Evolutionary conservation across 2,888 invertebrate genomes (phyloP), one percentile per base, ranked within the genome.

Genomic region (Ennomos erosarius): DNA sequence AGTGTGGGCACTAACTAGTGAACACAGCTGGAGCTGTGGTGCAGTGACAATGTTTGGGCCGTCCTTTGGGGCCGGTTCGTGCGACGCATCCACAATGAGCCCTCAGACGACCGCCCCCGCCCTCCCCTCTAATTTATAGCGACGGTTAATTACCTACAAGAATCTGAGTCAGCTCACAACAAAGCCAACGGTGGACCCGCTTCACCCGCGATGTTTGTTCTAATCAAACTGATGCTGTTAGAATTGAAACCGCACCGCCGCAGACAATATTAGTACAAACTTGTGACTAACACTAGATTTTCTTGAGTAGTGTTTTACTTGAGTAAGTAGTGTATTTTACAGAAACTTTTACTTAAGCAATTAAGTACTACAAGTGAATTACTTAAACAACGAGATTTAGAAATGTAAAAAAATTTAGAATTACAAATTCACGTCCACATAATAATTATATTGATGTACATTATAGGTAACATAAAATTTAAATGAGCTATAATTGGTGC

Each of bases 61-160:
- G 50, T 55, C 55, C 59, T 38, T 43, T 36, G 59, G 46, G 59
- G 47, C 38, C 47, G 38, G 51, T 12, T 46, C 81, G 81, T 80
- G 79, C 79, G 75, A 75, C 73, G 83, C 84, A 85, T 87, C 81
- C 82, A 68, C 86, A 87, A 88, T 88, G 84, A 87, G 84, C 71
- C 70, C 65, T 64, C 68, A 62, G 73, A 63, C 68, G 69, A 62
- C 39, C 54, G 59, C 67, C 60, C 73, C 49, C 55, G 64, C 67
- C 70, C 65, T 59, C 68, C 56, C 73, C 78, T 78, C 82, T 87
- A 87, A 89, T 88, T 87, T 88, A 88, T 88, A 84, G 83, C 85
- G 74, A 81, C 82, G 78, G 83, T 85, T 88, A 87, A 88, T 88
- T 88, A 87, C 85, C 79, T 79, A 82, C 85, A 85, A 83, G 85